Evolutionary conservation across 2,797 vertebrate genomes (phyloP).

Genomic region (Sebastes melanostomus): DNA sequence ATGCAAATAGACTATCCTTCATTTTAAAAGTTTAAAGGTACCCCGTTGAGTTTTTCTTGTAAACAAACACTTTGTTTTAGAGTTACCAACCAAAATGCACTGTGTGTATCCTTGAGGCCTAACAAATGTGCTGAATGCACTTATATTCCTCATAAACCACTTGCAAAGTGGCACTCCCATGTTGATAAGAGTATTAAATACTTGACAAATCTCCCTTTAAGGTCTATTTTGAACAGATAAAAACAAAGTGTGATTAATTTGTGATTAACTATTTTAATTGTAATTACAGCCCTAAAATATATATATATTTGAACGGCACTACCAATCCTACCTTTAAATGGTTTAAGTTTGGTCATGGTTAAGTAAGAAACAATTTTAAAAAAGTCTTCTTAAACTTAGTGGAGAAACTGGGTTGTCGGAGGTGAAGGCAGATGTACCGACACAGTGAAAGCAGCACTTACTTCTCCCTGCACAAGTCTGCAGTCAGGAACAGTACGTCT

Average conservation of each 20-base stretch:
- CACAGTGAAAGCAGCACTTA: background rate
- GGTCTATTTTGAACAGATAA: too few relatives aligned
- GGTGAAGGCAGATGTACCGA: constrained; percentile 4
- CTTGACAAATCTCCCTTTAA: too few relatives aligned
- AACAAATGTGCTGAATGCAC: background rate
- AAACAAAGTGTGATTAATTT: too few relatives aligned
- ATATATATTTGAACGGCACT: background rate
- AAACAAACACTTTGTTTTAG: background rate
- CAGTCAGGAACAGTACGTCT: constrained; percentile 8
- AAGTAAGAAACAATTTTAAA: constrained; percentile 5
- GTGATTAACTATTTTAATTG: too few relatives aligned
- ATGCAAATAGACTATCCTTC: background rate
- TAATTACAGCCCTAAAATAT: background rate
- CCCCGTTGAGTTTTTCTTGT: background rate
- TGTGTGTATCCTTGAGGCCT: background rate
- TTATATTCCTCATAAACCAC: background rate
- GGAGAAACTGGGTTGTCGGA: constrained; percentile 8
- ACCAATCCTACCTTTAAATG: background rate
- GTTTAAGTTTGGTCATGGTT: background rate
- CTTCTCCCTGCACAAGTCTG: background rate
- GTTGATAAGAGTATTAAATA: too few relatives aligned
- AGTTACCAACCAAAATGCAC: background rate
- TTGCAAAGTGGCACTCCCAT: too few relatives aligned
- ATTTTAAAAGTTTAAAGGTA: background rate
- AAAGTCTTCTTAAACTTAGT: background rate